Evolutionary conservation across 2,797 vertebrate genomes (phyloP).

Genomic region (Manis pentadactyla): DNA sequence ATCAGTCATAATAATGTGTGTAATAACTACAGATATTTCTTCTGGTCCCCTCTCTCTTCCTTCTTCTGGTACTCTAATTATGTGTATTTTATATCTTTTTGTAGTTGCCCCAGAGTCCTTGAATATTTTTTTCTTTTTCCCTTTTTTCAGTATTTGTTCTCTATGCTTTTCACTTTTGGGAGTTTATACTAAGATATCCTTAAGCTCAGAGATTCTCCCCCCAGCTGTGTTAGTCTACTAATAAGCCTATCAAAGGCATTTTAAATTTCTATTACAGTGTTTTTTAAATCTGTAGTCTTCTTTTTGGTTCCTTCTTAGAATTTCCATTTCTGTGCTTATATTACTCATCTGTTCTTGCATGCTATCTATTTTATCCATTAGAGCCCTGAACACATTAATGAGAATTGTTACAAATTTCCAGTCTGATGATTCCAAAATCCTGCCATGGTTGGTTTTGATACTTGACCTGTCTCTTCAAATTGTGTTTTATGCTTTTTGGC

Average conservation of each 20-base stretch:
- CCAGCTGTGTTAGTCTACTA: neutral
- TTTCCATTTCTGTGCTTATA: neutral
- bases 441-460: neutral
- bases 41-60: neutral
- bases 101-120: no score
- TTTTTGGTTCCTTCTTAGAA: neutral
- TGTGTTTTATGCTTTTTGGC: neutral
- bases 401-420: neutral
- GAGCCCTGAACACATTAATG: neutral
- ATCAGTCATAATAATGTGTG: no score
- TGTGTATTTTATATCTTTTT: neutral
- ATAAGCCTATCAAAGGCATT: neutral
- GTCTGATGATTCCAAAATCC: neutral
- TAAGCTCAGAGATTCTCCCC: neutral
- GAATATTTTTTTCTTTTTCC: no score
- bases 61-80: neutral
- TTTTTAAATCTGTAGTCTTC: neutral
- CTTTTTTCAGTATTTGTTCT: no score
- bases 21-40: neutral
- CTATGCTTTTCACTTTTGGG: no score
- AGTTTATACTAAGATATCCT: no score
- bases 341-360: neutral
- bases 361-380: neutral
- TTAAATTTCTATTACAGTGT: neutral
- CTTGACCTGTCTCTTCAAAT: neutral